Percentiles rank a stretch among this genome's conserved stretches.
These are phyloP conservation scores for Allophyes oxyacanthae DNA, from an alignment of 2,888 invertebrate genomes.

Conservation along the genomic window DNA sequence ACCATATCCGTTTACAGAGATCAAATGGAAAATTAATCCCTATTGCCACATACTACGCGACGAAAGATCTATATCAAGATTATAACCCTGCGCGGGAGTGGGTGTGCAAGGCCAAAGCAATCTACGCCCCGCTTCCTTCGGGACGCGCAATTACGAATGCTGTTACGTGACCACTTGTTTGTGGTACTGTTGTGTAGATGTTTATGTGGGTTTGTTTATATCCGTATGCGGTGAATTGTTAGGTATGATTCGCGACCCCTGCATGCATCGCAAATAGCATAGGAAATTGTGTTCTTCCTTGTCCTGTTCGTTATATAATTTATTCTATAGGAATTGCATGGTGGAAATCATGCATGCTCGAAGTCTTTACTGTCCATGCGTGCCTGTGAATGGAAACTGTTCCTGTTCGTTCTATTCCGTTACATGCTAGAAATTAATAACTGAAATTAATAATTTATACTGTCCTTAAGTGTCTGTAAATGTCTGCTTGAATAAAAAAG, in stretches of 20 bases:
- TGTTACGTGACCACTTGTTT: conserved; percentile 48
- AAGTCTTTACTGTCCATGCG: too few relatives aligned
- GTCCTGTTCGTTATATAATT: conserved; percentile 5
- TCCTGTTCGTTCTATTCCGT: too few relatives aligned
- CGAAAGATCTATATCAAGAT: conserved; percentile 21
- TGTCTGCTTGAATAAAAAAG: too few relatives aligned
- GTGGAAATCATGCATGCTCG: too few relatives aligned
- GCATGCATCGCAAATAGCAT: conserved; percentile 4
- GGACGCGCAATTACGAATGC: conserved; percentile 48
- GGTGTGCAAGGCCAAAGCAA: conserved; percentile 63
- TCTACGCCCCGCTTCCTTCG: conserved; percentile 60
- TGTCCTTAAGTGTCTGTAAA: too few relatives aligned
- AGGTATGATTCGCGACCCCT: conserved; percentile 7
- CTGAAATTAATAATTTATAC: too few relatives aligned
- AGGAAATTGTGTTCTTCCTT: conserved; percentile 13
- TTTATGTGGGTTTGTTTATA: conserved; percentile 35
- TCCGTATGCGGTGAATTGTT: conserved; percentile 9
- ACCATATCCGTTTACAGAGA: conserved; percentile 21
- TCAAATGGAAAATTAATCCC: conserved; percentile 47
- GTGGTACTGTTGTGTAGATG: conserved; percentile 10
- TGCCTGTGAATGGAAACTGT: too few relatives aligned
- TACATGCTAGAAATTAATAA: too few relatives aligned
- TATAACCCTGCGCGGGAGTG: conserved; percentile 45
- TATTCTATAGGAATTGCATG: too few relatives aligned
- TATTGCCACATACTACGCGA: conserved; percentile 20